Evolutionary conservation across 2,113 vertebrate species (phyloP), one percentile per base, ranked within the genome.

Genomic region (Myrmophylax atrothorax): DNA sequence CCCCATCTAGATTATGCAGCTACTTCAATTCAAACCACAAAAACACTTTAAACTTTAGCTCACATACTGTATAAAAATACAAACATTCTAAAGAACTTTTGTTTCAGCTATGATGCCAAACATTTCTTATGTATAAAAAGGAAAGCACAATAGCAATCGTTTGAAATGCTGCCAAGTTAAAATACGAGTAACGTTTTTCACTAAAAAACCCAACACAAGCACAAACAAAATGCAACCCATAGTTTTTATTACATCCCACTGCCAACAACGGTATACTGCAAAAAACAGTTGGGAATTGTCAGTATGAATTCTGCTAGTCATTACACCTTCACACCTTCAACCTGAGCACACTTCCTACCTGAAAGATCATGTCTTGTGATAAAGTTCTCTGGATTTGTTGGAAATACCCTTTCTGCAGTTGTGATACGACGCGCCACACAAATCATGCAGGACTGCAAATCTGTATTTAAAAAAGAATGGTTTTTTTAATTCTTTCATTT

Each of bases 381-480:
- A 93, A 99, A 99, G 73, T 99, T 99, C 97, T 99, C 99, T 0
- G 98, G 98, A 62, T 95, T 98, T 58, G 96, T 55, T 3, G 95
- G 94, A 89, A 98, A 98, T 2, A 90, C 76, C 87, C 99, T 98
- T 97, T 99, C 99, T 44, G 99, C 97, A 24, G 98, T 97, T n/a
- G 98, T 97, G 72, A 99, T 98, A 55, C 99, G 98, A 37, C 99
- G 98, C 1, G 99, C 99, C 95, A 99, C 99, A 86, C 99, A 99
- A 95, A 99, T 99, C 99, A 99, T 99, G 96, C 99, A 99, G 38
- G 99, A 99, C 90, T 99, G 99, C 91, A 99, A 98, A 97, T 99
- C 99, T 99, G 96, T 35, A 92, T 97, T 81, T 31, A 84, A 88
- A 90, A 82, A 40, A 77, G 18, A 79, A 85, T 1, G 13, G 19